Base-by-base conservation (phyloP, 2,888 invertebrate species). In the Diaphora mendica region DNA sequence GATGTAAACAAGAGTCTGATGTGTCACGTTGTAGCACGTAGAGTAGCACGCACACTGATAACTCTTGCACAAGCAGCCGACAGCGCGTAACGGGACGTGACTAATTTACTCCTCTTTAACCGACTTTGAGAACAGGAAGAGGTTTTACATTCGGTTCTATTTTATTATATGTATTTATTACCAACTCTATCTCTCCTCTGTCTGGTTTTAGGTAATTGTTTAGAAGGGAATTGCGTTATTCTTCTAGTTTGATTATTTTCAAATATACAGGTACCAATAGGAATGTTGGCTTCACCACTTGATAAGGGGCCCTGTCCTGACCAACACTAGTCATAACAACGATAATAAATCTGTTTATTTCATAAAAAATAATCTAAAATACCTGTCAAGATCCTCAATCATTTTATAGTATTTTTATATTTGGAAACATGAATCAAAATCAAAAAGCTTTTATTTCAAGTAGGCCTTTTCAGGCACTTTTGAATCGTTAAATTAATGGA, bases 11-110 rank as follows among this genome's bases (percentile, higher is more conserved):
- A 26, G 2, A 11, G 35, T 17, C 33, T 8, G 23, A n/a, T 33
- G n/a, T 23, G 8, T 35, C 68, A 69, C 68, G 68, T 55, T 39
- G 51, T 11, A 2, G 55, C 68, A 69, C 68, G 55, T 69, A 55
- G 39, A 55, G 48, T 3, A 62, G 15, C 30, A 1, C 23, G 3
- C 20, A 5, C 17, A 23, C 68, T n/a, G 55, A 59, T 69, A 59
- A 39, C 26, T n/a, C n/a, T 59, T 59, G 26, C n/a, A n/a, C 13
- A 20, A 17, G 1, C 44, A 44, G 44, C 23, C 11, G 17, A 62
- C 15, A 26, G 51, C 17, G 30, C 30, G 30, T 17, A 30, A 48
- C 33, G 66, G 26, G n/a, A 66, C 42, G 66, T 44, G 30, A 44
- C 26, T 17, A 15, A 44, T 17, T 62, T 30, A 30, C 62, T 59